phyloP scores from a whole-genome alignment of 2,797 vertebrate species.

The Balearica regulorum region DNA sequence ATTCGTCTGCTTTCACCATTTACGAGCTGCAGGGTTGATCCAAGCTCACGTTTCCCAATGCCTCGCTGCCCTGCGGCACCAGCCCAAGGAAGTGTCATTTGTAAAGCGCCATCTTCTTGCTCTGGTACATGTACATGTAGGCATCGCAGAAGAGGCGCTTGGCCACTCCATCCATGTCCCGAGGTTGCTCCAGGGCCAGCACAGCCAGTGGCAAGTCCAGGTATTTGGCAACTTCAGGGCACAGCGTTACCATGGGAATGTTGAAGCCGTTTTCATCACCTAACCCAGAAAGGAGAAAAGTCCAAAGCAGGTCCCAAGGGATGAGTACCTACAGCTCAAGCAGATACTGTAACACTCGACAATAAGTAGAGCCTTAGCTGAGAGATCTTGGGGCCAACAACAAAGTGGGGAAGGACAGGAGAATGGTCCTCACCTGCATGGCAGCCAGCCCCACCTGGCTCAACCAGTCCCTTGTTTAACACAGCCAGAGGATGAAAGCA shows the following conservation, averaged over 20 bases:
- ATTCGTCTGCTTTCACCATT: background rate
- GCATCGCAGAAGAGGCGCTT: slow-evolving; percentile 91
- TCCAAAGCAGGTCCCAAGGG: background rate
- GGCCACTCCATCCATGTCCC: slow-evolving; percentile 88
- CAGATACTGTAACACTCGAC: rapidly evolving
- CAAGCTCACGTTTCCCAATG: rapidly evolving
- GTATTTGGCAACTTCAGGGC: slow-evolving; percentile 84
- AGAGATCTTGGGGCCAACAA: background rate
- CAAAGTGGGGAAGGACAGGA: background rate
- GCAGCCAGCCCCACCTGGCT: background rate
- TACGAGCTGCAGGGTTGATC: background rate
- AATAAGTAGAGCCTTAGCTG: background rate
- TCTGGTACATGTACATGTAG: slow-evolving; percentile 93
- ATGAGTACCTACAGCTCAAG: background rate
- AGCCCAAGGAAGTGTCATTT: slow-evolving; percentile 62
- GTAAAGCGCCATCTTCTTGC: slow-evolving; percentile 83
- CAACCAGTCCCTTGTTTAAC: background rate
- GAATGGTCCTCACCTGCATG: rapidly evolving
- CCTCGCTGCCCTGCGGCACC: rapidly evolving
- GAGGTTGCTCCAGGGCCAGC: slow-evolving; percentile 80
- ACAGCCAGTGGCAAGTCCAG: slow-evolving; percentile 76
- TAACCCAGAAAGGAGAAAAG: background rate
- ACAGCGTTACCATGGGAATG: slow-evolving; percentile 81
- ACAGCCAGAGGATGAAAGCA: background rate
- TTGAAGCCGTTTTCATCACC: slow-evolving; percentile 85